A percentile compares a stretch with the other conserved stretches of the same genome.
Evolutionary conservation across 2,888 invertebrate genomes (phyloP).

Genomic region (Gymnoscelis rufifasciata): DNA sequence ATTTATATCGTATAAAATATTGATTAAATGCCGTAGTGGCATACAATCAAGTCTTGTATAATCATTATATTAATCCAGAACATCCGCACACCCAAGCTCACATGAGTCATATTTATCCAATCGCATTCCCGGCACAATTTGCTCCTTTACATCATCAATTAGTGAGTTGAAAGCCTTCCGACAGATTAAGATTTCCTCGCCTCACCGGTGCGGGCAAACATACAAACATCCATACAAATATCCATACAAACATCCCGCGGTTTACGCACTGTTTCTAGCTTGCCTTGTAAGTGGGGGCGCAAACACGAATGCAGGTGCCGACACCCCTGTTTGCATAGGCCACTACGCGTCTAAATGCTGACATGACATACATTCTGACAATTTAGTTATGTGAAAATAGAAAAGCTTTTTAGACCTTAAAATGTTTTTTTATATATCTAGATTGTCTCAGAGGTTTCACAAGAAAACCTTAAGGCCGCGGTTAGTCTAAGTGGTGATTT

Average conservation of each 20-base stretch:
- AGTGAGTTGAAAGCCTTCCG: slow-evolving; percentile 44
- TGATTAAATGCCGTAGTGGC: too few species aligned
- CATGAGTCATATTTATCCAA: slow-evolving; percentile 23
- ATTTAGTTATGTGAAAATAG: slow-evolving; percentile 26
- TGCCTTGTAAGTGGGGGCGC: slow-evolving; percentile 65
- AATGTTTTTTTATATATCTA: too few species aligned
- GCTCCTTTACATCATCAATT: slow-evolving; percentile 32
- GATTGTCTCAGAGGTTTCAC: too few species aligned
- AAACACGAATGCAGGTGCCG: slow-evolving; percentile 71
- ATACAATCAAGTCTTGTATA: too few species aligned
- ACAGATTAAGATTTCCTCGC: slow-evolving; percentile 70
- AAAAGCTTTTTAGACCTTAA: too few species aligned
- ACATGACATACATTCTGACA: slow-evolving; percentile 46
- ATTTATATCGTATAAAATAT: too few species aligned
- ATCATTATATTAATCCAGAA: too few species aligned
- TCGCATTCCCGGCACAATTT: slow-evolving; percentile 32
- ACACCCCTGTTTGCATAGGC: slow-evolving; percentile 57
- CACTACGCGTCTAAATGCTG: slow-evolving; percentile 47
- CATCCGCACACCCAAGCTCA: slow-evolving; percentile 2
- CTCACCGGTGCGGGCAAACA: slow-evolving; percentile 51
- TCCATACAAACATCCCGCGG: slow-evolving; percentile 46
- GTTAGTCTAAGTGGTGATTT: too few species aligned
- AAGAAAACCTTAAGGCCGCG: too few species aligned
- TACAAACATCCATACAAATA: slow-evolving; percentile 44
- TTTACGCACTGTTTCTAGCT: slow-evolving; percentile 66